Evolutionary conservation across 1,140 invertebrate species (phyloP), one percentile per base, ranked within the genome.

Genomic region (Papilio dardanus): DNA sequence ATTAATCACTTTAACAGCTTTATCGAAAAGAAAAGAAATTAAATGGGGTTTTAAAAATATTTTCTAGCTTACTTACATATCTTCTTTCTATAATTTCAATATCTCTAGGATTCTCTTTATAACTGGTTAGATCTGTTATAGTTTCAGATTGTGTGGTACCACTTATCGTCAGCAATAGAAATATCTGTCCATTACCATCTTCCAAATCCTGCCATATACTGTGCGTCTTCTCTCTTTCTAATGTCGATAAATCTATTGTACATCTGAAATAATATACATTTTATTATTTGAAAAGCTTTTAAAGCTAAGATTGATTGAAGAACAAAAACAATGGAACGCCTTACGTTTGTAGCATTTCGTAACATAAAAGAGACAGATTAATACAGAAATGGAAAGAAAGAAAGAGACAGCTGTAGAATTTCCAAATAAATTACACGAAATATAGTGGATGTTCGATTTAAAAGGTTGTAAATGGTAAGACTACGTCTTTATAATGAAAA

Each of bases 201-300:
- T 99, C 98, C 12, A 99, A 94, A 0, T 97, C 95, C 81, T 96
- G 95, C 96, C 97, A 98, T 66, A 99, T 95, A 75, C 96, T 95
- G 88, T 99, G 98, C 0, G 99, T 99, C 76, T 95, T 97, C 89
- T 99, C 99, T 24, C 97, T 95, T 88, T 98, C 97, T 71, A 99
- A 94, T 37, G 94, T 94, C 37, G 96, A 96, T 82, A 99, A 91
- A 92, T 99, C 97, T 82, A 99, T 97, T 16, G 96, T 94, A 88
- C 97, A 97, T 88, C 97, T 98, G 91, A 54, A 86, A 83, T 28
- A 24, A 35, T 21, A 3, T 71, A 4, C 21, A 71, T 62, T 62
- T 62, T n/a, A 62, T 33, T 33, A 62, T 12, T 31, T 30, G 28
- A 58, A 65, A 71, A 50, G 35, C 35, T 24, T 21, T 42, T 65